phyloP scores from a whole-genome alignment of 2,888 invertebrate genomes.

The Drosophila koepferae region DNA sequence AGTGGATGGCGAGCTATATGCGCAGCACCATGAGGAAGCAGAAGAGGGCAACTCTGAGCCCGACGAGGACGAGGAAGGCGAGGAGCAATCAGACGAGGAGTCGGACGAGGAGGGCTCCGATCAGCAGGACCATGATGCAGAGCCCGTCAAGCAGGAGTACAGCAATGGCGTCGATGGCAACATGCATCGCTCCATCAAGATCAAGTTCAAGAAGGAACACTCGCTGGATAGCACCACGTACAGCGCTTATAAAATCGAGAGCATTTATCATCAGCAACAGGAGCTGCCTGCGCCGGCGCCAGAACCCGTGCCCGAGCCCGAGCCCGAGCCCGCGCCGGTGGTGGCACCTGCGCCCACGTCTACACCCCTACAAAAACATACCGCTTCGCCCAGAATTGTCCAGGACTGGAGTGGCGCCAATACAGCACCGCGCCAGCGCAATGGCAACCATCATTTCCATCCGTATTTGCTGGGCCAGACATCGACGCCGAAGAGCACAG shows the following conservation, averaged over 20 bases:
- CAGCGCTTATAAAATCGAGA: constrained; percentile 83
- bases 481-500: constrained; percentile 82
- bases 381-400: constrained; percentile 25
- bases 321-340: constrained; percentile 22
- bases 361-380: constrained; percentile 12
- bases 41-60: constrained; percentile 16
- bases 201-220: constrained; percentile 84
- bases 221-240: constrained; percentile 81
- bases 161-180: constrained; percentile 46
- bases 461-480: constrained; percentile 82
- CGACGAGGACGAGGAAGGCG: constrained; percentile 31
- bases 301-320: constrained; percentile 16
- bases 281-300: constrained; percentile 38
- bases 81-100: constrained; percentile 38
- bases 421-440: constrained; percentile 58
- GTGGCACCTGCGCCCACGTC: constrained; percentile 3
- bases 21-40: constrained; percentile 26
- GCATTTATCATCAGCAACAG: constrained; percentile 73
- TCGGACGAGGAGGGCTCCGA: constrained; percentile 45
- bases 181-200: constrained; percentile 84
- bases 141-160: constrained; percentile 31
- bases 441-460: constrained; percentile 83
- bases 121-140: constrained; percentile 31
- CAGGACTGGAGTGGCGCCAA: constrained; percentile 31
- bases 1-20: constrained; percentile 52